phyloP scores from a whole-genome alignment of 1,140 invertebrate species.

The Paralvinella palmiformis region DNA sequence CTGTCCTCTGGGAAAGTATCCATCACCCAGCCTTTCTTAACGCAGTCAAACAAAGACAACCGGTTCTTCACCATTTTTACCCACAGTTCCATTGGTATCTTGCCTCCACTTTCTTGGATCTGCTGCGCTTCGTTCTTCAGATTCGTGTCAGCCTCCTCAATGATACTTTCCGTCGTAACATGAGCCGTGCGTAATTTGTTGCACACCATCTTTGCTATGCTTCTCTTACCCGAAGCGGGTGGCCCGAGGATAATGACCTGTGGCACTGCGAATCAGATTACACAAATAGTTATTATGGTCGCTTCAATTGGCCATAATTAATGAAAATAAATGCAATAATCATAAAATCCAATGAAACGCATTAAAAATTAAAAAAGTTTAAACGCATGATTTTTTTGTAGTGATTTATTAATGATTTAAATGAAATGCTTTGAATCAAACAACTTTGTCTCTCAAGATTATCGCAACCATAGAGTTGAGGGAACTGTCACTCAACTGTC shows the following conservation, averaged over 20 bases:
- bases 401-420: too few species aligned
- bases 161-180: slow-evolving; percentile 37
- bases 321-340: too few species aligned
- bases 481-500: too few species aligned
- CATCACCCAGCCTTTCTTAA: slow-evolving; percentile 48
- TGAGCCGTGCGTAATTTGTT: slow-evolving; percentile 38
- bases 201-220: slow-evolving; percentile 43
- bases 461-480: too few species aligned
- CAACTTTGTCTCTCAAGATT: too few species aligned
- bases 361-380: too few species aligned
- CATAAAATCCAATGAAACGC: not conserved
- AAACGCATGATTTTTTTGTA: too few species aligned
- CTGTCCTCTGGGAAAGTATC: slow-evolving; percentile 47
- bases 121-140: slow-evolving; percentile 30
- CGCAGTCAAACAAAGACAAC: slow-evolving; percentile 42
- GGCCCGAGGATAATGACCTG: slow-evolving; percentile 48
- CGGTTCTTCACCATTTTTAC: slow-evolving; percentile 33
- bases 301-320: not conserved
- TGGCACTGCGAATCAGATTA: slow-evolving; percentile 36
- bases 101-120: not conserved
- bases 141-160: slow-evolving; percentile 37
- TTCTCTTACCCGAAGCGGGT: slow-evolving; percentile 47
- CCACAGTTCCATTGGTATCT: slow-evolving; percentile 42
- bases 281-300: slow-evolving; percentile 5
- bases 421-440: too few species aligned